A percentile compares a stretch with the other conserved stretches of the same genome.
These are phyloP conservation scores for Drosophila nr. fundita DNA, from an alignment of 2,888 invertebrate species.

Conservation along the genomic window DNA sequence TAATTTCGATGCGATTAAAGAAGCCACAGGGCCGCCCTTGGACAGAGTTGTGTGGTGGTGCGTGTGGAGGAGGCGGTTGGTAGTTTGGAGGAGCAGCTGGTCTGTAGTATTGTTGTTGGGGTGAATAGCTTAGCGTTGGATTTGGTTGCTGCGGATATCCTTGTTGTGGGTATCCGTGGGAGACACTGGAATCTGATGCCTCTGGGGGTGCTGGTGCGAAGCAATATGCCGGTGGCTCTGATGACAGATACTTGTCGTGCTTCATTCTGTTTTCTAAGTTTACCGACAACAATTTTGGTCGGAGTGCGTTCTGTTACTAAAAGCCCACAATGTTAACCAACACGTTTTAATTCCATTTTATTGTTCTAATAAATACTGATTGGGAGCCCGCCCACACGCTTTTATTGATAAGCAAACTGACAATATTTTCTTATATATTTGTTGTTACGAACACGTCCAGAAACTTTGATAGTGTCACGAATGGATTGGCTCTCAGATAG, in stretches of 20 bases:
- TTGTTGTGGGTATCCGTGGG: conserved; percentile 22
- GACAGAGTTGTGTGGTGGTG: conserved; percentile 27
- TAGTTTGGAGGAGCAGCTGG: conserved; percentile 10
- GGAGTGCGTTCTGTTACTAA: conserved; percentile 20
- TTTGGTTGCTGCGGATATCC: conserved; percentile 1
- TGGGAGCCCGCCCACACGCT: not conserved
- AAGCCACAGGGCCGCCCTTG: conserved; percentile 38
- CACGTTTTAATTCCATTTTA: not conserved
- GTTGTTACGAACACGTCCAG: not conserved
- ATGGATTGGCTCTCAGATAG: not conserved
- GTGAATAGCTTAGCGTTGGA: conserved; percentile 17
- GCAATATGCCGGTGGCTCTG: conserved; percentile 29
- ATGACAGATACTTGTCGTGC: conserved; percentile 38
- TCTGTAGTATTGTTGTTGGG: not conserved
- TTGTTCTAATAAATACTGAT: conserved; percentile 4
- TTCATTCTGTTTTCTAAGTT: conserved; percentile 32
- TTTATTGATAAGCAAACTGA: conserved; percentile 32
- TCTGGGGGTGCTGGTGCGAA: conserved; percentile 28
- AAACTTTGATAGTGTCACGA: not conserved
- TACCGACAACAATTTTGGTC: not conserved
- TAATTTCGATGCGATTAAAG: conserved; percentile 31
- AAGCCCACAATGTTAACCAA: conserved; percentile 1
- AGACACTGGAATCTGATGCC: not conserved
- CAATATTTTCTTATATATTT: conserved; percentile 7
- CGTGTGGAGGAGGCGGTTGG: not conserved